Conservation (phyloP, 1,140 invertebrate species). For the Drosophila sechellia region DNA sequence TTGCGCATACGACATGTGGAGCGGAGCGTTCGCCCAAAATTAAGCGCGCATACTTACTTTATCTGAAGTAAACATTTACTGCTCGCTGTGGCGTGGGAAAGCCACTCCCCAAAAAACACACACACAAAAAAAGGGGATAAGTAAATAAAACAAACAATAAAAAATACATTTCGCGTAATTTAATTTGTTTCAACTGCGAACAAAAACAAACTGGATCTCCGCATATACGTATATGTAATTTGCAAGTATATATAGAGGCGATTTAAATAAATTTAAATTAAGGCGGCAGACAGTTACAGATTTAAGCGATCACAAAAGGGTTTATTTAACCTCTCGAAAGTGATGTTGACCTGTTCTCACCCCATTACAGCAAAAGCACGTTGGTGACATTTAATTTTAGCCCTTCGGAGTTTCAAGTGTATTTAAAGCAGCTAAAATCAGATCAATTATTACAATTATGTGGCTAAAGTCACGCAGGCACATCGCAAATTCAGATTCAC, state of each 20-base stretch:
- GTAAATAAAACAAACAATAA: constrained; percentile 53
- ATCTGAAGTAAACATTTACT: constrained; percentile 68
- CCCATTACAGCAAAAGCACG: background rate
- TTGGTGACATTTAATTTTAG: constrained; percentile 16
- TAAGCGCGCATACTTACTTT: constrained; percentile 23
- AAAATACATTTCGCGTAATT: constrained; percentile 59
- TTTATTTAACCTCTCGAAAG: constrained; percentile 29
- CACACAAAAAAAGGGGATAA: constrained; percentile 21
- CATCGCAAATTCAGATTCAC: too few relatives aligned
- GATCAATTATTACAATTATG: background rate
- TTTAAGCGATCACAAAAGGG: constrained; percentile 26
- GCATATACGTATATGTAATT: constrained; percentile 1
- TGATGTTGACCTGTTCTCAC: constrained; percentile 26
- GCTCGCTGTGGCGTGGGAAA: constrained; percentile 63
- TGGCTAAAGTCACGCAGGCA: background rate
- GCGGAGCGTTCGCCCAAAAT: constrained; percentile 15
- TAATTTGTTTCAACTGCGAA: constrained; percentile 71
- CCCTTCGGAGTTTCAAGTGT: background rate
- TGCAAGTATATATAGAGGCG: constrained; percentile 5
- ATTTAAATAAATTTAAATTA: constrained; percentile 60
- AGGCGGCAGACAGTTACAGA: constrained; percentile 70
- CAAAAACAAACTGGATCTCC: constrained; percentile 31
- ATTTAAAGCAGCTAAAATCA: constrained; percentile 1
- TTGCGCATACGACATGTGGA: constrained; percentile 45
- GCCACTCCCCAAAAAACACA: constrained; percentile 53